A percentile compares a stretch with the other conserved stretches of the same genome.
These are phyloP conservation scores for Petaurus breviceps DNA, from an alignment of 2,113 vertebrate genomes.

Conservation along the genomic window DNA sequence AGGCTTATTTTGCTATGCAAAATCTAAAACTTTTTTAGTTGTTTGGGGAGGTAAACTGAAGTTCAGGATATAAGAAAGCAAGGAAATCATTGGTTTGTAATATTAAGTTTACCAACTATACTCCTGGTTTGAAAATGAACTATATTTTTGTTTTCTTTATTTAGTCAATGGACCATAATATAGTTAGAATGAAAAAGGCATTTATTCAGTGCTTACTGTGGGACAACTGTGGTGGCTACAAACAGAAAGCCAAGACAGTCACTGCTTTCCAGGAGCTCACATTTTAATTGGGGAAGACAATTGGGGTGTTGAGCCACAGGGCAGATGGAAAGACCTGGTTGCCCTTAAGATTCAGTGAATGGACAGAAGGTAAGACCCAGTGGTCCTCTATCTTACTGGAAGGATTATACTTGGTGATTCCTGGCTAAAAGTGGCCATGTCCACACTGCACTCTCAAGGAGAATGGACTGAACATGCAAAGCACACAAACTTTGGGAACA, in stretches of 20 bases:
- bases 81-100: not conserved
- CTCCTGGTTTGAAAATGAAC: not conserved
- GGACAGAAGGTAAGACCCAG: not conserved
- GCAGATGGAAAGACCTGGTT: not conserved
- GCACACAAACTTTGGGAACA: not conserved
- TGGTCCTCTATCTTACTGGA: not conserved
- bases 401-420: not conserved
- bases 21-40: not conserved
- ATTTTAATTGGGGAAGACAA: not conserved
- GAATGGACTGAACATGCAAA: not conserved
- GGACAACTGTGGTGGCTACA: not conserved
- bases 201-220: not conserved
- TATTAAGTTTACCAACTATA: not conserved
- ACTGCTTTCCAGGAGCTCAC: not conserved
- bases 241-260: not conserved
- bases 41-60: not conserved
- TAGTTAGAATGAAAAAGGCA: not conserved
- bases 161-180: not conserved
- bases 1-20: not conserved
- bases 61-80: not conserved
- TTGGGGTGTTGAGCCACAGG: not conserved
- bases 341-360: not conserved
- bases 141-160: not conserved
- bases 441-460: not conserved
- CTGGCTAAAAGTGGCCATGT: not conserved